Conservation (phyloP, 2,113 vertebrate genomes). For the Rhinogobius similis region DNA sequence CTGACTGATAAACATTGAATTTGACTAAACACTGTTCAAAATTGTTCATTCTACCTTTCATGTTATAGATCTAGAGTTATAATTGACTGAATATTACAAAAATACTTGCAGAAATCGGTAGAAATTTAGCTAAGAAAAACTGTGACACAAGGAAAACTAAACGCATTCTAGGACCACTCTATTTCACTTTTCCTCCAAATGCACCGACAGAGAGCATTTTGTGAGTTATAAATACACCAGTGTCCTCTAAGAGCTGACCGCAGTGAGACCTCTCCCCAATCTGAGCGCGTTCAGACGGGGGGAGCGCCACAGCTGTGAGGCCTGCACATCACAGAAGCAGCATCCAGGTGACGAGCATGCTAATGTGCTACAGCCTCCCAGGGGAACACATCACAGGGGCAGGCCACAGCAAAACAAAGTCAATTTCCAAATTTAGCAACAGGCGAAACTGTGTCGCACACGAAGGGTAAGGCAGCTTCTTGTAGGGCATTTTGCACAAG, state of each 20-base stretch:
- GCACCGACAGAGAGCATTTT: conserved; percentile 27
- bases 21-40: no score
- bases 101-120: no score
- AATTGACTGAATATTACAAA: no score
- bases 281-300: conserved; percentile 13
- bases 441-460: conserved; percentile 14
- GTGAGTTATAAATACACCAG: conserved; percentile 39
- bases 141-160: background rate
- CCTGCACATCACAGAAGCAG: conserved; percentile 27
- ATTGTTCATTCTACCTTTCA: no score
- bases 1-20: no score
- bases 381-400: conserved; percentile 1
- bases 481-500: conserved; percentile 25
- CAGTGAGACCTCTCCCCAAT: conserved; percentile 33
- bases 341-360: conserved; percentile 32
- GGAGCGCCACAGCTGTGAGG: conserved; percentile 41
- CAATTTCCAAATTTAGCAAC: conserved; percentile 16
- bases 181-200: conserved; percentile 10
- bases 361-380: conserved; percentile 21
- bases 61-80: no score
- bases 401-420: conserved; percentile 12
- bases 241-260: conserved; percentile 45
- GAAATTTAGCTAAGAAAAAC: no score
- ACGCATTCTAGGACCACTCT: background rate
- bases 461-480: conserved; percentile 1